Evolutionary conservation across 2,888 invertebrate species (phyloP).

Genomic region (Schizotus pectinicornis): DNA sequence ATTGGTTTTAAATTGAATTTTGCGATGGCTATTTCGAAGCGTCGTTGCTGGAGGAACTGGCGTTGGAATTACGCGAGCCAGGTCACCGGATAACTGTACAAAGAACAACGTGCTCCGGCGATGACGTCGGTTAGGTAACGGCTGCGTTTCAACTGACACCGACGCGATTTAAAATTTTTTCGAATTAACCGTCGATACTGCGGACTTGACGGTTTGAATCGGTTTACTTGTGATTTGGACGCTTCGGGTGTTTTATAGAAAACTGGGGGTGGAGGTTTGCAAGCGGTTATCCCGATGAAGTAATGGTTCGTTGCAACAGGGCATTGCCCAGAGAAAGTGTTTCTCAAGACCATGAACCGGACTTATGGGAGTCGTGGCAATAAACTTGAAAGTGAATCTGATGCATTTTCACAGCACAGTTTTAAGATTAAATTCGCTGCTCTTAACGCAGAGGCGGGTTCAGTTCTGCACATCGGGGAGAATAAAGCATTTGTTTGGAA

Average conservation of each 20-base stretch:
- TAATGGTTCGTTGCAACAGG: constrained; percentile 41
- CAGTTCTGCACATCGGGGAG: too few relatives aligned
- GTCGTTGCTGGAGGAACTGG: constrained; percentile 10
- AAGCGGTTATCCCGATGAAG: constrained; percentile 38
- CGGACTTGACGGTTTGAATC: constrained; percentile 1
- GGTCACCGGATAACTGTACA: constrained; percentile 48
- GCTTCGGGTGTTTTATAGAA: constrained; percentile 14
- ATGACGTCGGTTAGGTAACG: not conserved
- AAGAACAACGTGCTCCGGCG: not conserved
- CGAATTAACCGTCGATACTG: not conserved
- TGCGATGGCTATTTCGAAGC: constrained; percentile 20
- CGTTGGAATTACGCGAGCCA: constrained; percentile 28
- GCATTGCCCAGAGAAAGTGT: constrained; percentile 58
- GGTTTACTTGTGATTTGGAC: constrained; percentile 1
- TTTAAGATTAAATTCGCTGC: not conserved
- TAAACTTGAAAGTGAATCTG: constrained; percentile 35
- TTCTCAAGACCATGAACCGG: constrained; percentile 13
- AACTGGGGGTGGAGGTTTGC: constrained; percentile 29
- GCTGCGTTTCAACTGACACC: not conserved
- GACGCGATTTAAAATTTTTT: not conserved
- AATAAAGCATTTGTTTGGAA: too few relatives aligned
- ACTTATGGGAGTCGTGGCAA: constrained; percentile 32
- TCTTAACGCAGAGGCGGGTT: too few relatives aligned
- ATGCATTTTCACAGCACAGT: not conserved
- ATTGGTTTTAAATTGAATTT: constrained; percentile 33